Evolutionary conservation across 2,113 vertebrate species (phyloP).

Genomic region (Melanocharis versteri): DNA sequence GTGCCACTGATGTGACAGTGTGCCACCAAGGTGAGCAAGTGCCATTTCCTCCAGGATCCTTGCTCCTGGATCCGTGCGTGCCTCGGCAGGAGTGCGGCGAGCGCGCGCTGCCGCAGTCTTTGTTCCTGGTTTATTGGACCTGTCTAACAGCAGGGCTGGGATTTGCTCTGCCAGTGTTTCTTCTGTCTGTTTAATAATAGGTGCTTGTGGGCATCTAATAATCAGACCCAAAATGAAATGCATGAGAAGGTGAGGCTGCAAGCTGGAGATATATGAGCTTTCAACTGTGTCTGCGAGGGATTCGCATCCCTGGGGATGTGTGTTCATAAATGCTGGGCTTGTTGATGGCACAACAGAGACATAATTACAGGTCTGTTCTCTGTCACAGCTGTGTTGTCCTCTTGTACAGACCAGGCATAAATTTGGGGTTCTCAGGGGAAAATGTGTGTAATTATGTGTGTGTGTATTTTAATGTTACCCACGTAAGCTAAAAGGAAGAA

Average conservation of each 20-base stretch:
- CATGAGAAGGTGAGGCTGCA: not conserved
- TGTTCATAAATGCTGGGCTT: not conserved
- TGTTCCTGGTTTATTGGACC: not conserved
- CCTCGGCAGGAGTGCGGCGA: fast-evolving
- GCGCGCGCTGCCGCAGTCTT: fast-evolving
- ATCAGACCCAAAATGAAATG: not conserved
- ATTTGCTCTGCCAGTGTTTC: not conserved
- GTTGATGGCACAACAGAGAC: conserved; percentile 30
- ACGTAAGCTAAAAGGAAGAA: not conserved
- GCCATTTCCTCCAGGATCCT: not conserved
- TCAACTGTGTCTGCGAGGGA: not conserved
- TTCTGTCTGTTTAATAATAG: not conserved
- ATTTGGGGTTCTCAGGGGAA: not conserved
- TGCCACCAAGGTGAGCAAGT: not conserved
- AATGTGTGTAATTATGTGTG: not conserved
- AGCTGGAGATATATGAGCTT: not conserved
- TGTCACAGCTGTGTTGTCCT: conserved; percentile 2
- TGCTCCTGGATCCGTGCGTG: fast-evolving
- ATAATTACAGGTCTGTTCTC: conserved; percentile 22
- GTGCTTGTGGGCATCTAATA: not conserved
- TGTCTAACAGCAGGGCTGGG: not conserved
- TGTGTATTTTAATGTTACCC: not conserved
- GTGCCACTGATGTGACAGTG: fast-evolving
- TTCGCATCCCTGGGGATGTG: not conserved
- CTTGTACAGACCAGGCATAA: not conserved